Base-by-base conservation (phyloP, 2,797 vertebrate species). In the Vultur gryphus region DNA sequence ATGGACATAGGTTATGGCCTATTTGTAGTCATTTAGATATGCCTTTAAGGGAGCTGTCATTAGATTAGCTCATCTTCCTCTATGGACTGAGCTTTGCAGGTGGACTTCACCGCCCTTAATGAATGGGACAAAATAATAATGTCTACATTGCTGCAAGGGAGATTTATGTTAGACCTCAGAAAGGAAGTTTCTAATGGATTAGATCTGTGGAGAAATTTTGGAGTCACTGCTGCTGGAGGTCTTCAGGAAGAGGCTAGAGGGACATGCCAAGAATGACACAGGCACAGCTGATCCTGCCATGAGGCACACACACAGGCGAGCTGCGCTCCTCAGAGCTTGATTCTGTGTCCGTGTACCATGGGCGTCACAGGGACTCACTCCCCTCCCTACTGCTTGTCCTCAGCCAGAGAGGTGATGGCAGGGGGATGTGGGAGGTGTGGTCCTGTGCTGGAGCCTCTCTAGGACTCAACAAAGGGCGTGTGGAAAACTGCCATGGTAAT, bases 291-390 rank as follows among this genome's bases (percentile, higher is more conserved):
- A 62, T 75, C 11, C 48, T 93, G 35, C 26, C 9, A 1, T 17
- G 24, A 70, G 33, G 43, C 16, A 41, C 7, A 8, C 2, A 2
- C 28, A 48, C 4, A 35, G 52, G 39, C 0, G 1, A 51, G 37
- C 35, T 61, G 29, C 0, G 0, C 17, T 88, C 7, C 6, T 24
- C 8, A 11, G 37, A 16, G 18, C 44, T 64, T 61, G 29, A 18
- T 39, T 31, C 20, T 64, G 8, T 33, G 48, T 37, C 43, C 1
- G 0, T 37, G 4, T 4, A 37, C n/a, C 37, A 24, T 0, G 0
- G 26, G 5, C 6, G 0, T 37, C 29, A 6, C 26, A 33, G 44
- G 43, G 35, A 10, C 11, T 65, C 6, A 1, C 6, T 70, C 20
- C 14, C 12, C 24, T 77, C 20, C n/a, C 33, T 20, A 0, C 8